Conservation (phyloP, 1,140 invertebrate species). For the Thereuonema tuberculata region DNA sequence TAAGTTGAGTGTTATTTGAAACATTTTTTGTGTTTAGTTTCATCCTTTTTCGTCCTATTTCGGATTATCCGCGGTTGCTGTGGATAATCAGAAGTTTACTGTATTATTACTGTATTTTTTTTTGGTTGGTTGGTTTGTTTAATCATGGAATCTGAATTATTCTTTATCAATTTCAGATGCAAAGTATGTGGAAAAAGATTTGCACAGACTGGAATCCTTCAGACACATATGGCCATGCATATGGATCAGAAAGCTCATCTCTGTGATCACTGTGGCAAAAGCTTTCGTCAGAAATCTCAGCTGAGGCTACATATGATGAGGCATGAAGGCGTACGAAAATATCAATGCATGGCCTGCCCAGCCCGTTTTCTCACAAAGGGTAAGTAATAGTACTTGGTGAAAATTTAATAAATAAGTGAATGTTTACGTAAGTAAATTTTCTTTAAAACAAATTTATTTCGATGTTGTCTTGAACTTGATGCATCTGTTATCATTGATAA, state of each 20-base stretch:
- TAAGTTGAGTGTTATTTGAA: no score
- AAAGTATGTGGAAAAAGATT: constrained; percentile 29
- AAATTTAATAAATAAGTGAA: constrained; percentile 4
- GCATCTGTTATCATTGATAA: no score
- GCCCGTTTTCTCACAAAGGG: constrained; percentile 32
- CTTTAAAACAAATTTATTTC: constrained; percentile 7
- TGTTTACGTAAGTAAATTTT: no score
- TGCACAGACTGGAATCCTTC: constrained; percentile 31
- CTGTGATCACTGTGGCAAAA: constrained; percentile 35
- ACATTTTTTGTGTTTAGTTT: no score
- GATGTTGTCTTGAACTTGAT: not conserved
- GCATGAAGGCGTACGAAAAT: constrained; percentile 29
- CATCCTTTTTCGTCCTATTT: no score
- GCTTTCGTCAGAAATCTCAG: constrained; percentile 35
- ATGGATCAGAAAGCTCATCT: constrained; percentile 29
- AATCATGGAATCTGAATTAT: no score
- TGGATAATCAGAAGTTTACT: no score
- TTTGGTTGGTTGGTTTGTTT: no score
- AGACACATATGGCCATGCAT: constrained; percentile 33
- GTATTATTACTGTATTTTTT: no score
- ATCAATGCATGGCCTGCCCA: constrained; percentile 28
- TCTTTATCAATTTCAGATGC: constrained; percentile 30
- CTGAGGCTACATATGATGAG: constrained; percentile 30
- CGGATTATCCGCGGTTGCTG: no score
- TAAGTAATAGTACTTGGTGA: constrained; percentile 19